Evolutionary conservation across 2,113 vertebrate genomes (phyloP).

Genomic region (Syngnathus floridae): DNA sequence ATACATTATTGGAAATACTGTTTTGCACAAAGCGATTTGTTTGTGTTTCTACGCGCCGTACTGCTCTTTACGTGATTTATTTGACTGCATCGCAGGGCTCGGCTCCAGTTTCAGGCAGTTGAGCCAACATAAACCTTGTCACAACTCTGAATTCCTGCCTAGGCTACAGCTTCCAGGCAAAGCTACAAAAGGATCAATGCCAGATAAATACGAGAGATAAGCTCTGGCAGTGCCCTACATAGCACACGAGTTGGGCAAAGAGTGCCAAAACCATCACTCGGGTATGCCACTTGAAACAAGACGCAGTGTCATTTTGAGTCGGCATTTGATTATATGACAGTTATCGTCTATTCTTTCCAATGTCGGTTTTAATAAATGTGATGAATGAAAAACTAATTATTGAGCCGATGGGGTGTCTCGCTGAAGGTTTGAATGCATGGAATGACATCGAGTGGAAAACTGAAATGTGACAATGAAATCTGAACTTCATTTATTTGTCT

Average conservation of each 20-base stretch:
- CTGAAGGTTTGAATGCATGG: background rate
- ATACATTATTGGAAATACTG: slow-evolving; percentile 27
- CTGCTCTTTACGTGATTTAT: slow-evolving; percentile 64
- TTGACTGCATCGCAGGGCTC: slow-evolving; percentile 46
- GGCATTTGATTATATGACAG: slow-evolving; percentile 5
- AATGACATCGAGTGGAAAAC: background rate
- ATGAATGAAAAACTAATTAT: background rate
- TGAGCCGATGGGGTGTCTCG: background rate
- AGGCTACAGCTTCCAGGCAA: slow-evolving; percentile 63
- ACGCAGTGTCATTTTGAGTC: background rate
- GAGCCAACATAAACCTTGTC: slow-evolving; percentile 70
- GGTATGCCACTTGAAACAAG: slow-evolving; percentile 2
- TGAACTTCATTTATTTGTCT: background rate
- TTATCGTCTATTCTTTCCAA: background rate
- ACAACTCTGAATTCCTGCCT: slow-evolving; percentile 64
- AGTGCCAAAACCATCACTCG: slow-evolving; percentile 8
- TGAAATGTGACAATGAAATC: background rate
- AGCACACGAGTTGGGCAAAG: slow-evolving; percentile 24
- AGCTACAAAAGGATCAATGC: slow-evolving; percentile 49
- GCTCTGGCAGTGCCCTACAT: slow-evolving; percentile 37
- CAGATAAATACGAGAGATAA: slow-evolving; percentile 62
- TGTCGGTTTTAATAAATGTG: background rate
- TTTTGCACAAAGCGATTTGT: slow-evolving; percentile 64
- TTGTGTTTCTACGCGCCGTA: slow-evolving; percentile 58
- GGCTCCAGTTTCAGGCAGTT: slow-evolving; percentile 61